Conservation (phyloP, 1,140 invertebrate genomes). For the Coptotermes formosanus region DNA sequence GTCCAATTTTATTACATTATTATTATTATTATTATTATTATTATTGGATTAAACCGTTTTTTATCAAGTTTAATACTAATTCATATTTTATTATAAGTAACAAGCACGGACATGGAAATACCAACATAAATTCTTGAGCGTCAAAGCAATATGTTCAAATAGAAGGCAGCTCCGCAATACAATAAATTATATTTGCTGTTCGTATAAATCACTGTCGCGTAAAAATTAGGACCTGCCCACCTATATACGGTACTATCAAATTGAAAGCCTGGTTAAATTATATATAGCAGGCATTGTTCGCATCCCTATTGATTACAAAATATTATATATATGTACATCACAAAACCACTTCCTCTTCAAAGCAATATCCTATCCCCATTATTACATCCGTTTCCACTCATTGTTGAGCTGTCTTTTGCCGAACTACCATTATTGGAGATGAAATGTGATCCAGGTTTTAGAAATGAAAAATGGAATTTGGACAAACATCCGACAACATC, state of each 20-base stretch:
- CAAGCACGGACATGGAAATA: no score
- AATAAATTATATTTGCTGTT: no score
- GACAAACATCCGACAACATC: not conserved
- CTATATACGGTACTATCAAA: not conserved
- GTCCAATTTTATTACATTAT: no score
- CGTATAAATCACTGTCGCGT: not conserved
- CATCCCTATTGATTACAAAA: not conserved
- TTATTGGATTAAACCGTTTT: no score
- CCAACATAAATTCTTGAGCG: no score
- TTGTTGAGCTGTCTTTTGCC: not conserved
- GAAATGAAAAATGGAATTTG: slow-evolving; percentile 2
- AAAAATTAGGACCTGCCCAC: not conserved
- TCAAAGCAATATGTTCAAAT: not conserved
- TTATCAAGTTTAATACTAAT: no score
- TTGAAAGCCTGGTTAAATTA: not conserved
- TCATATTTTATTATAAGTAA: no score
- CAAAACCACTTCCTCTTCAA: slow-evolving; percentile 3
- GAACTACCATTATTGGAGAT: not conserved
- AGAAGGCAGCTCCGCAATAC: not conserved
- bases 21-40: no score
- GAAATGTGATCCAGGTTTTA: not conserved
- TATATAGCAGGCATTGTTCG: not conserved
- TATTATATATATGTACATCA: not conserved
- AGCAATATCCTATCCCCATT: slow-evolving; percentile 12
- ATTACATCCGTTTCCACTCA: not conserved